Conservation (phyloP, 2,797 vertebrate genomes). For the Gallinago nigripennis region DNA sequence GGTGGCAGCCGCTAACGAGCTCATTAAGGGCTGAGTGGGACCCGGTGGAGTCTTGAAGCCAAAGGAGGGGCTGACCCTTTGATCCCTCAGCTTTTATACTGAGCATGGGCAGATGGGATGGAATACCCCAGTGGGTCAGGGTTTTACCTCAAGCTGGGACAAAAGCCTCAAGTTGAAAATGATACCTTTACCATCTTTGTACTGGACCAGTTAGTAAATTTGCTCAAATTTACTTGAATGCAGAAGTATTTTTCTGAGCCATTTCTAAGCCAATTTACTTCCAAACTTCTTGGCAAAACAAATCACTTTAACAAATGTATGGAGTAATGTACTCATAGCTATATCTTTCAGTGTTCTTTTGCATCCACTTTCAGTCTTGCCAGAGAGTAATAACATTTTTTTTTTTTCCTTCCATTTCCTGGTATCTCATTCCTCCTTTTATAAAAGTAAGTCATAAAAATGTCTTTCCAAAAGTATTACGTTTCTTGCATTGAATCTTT, state of each 20-base stretch:
- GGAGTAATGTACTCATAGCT: background rate
- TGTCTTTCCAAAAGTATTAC: background rate
- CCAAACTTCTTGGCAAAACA: background rate
- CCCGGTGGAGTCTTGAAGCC: no score
- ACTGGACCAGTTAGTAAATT: background rate
- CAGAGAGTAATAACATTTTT: background rate
- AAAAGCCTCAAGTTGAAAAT: background rate
- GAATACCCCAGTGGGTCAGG: no score
- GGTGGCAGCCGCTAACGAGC: no score
- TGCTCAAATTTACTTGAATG: background rate
- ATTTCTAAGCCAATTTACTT: background rate
- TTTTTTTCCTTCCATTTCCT: background rate
- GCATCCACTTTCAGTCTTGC: background rate
- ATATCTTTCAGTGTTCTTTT: background rate
- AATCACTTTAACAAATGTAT: background rate
- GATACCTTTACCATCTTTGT: fast-evolving
- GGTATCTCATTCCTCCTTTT: background rate
- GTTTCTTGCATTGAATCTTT: background rate
- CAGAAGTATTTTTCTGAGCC: background rate
- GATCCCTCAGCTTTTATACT: no score
- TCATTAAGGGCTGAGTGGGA: no score
- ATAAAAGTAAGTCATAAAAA: background rate
- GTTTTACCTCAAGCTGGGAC: no score
- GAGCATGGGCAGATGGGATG: no score
- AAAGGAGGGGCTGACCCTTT: no score